Percentiles rank a stretch among this genome's conserved stretches.
Conservation (phyloP, 2,113 vertebrate genomes). For the Lonchura striata region DNA sequence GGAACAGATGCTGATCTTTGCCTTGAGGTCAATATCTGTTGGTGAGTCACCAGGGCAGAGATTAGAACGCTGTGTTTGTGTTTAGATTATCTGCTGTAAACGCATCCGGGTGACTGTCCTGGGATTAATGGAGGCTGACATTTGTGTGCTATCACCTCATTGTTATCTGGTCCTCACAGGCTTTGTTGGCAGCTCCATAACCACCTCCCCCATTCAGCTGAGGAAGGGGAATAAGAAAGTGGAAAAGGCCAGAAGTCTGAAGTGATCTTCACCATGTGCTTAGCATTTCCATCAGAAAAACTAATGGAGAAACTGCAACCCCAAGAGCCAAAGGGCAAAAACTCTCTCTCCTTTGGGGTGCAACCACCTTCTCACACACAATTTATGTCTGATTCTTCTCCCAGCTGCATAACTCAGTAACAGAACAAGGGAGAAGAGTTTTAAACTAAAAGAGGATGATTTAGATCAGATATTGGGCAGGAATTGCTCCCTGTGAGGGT, state of each 20-base stretch:
- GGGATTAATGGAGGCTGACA: conserved; percentile 55
- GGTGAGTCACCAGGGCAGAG: conserved; percentile 23
- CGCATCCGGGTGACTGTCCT: conserved; percentile 22
- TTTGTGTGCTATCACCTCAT: conserved; percentile 49
- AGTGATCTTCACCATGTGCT: background rate
- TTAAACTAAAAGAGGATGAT: background rate
- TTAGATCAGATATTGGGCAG: background rate
- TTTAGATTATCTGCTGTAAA: conserved; percentile 54
- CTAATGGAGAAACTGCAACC: background rate
- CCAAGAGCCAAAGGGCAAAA: background rate
- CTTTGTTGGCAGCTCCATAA: background rate
- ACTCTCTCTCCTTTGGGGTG: background rate
- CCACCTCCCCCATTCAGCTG: background rate
- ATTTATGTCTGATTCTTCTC: background rate
- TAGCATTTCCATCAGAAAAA: background rate
- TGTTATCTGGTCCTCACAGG: conserved; percentile 28
- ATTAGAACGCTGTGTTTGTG: conserved; percentile 51
- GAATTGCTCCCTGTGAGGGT: rapidly evolving
- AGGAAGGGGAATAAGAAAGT: background rate
- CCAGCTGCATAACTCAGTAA: background rate
- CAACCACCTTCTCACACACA: background rate
- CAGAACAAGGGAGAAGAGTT: background rate
- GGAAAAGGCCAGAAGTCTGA: background rate
- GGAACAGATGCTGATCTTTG: background rate
- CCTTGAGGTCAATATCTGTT: background rate